phyloP scores from a whole-genome alignment of 2,113 vertebrate species.

The Lipophrys pholis region DNA sequence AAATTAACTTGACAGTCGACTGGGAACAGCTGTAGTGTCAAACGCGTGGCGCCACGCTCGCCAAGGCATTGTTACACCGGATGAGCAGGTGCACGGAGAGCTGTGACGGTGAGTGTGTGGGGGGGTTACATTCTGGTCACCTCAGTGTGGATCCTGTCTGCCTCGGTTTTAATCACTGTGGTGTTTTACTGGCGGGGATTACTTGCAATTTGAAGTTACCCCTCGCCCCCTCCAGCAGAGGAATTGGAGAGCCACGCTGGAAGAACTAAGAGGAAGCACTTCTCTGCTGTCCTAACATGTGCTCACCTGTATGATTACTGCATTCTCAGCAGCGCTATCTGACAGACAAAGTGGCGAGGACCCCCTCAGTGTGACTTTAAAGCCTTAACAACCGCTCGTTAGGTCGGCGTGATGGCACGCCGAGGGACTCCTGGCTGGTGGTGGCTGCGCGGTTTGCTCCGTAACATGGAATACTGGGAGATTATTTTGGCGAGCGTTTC shows the following conservation, averaged over 20 bases:
- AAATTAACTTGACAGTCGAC: slow-evolving; percentile 54
- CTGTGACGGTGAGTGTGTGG: slow-evolving; percentile 14
- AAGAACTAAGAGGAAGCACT: slow-evolving; percentile 10
- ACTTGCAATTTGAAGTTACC: slow-evolving; percentile 40
- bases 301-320: slow-evolving; percentile 45
- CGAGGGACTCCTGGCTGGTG: slow-evolving; percentile 1
- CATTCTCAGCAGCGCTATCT: slow-evolving; percentile 40
- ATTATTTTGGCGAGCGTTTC: slow-evolving; percentile 68
- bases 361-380: slow-evolving; percentile 19
- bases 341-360: slow-evolving; percentile 28
- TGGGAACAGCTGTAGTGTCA: slow-evolving; percentile 36
- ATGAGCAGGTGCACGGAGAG: slow-evolving; percentile 43
- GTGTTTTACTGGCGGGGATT: slow-evolving; percentile 56
- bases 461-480: slow-evolving; percentile 61
- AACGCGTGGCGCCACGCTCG: neutral
- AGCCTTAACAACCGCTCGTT: slow-evolving; percentile 41
- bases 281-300: slow-evolving; percentile 29
- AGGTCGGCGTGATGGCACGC: slow-evolving; percentile 10
- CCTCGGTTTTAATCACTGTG: slow-evolving; percentile 62
- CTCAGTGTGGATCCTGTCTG: slow-evolving; percentile 39
- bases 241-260: neutral
- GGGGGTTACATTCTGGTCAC: slow-evolving; percentile 49
- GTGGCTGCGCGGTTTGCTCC: slow-evolving; percentile 26
- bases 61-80: slow-evolving; percentile 35
- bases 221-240: neutral